These are phyloP conservation scores for Mesorhabditis sp. DNA, from an alignment of 2,888 invertebrate genomes.

Conservation along the genomic window DNA sequence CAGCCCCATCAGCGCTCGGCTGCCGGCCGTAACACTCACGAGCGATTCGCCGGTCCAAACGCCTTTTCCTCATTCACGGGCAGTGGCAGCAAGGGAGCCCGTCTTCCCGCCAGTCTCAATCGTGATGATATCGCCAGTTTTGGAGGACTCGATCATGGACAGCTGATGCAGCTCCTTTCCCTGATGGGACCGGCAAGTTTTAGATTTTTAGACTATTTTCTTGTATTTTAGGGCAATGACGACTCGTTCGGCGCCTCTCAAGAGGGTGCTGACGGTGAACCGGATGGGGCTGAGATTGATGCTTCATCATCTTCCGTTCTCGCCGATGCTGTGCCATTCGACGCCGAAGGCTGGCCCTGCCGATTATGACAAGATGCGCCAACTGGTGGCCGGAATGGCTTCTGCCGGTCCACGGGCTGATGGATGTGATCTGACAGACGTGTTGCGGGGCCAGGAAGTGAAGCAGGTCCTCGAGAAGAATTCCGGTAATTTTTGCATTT, in stretches of 20 bases:
- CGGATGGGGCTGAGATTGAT: too few relatives aligned
- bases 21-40: conserved; percentile 19
- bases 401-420: neutral
- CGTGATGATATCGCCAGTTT: conserved; percentile 45
- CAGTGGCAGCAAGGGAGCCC: conserved; percentile 16
- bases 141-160: conserved; percentile 74
- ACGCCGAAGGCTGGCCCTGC: conserved; percentile 12
- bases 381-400: too few relatives aligned
- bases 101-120: conserved; percentile 12
- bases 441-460: neutral
- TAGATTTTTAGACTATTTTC: neutral
- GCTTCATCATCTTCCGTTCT: too few relatives aligned
- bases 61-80: neutral
- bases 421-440: neutral
- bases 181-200: conserved; percentile 29
- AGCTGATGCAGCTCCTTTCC: conserved; percentile 85
- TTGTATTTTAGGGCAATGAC: too few relatives aligned
- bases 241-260: too few relatives aligned
- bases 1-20: conserved; percentile 32
- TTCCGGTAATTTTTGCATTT: neutral
- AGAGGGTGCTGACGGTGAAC: too few relatives aligned
- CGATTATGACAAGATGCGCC: too few relatives aligned
- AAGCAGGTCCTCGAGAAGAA: neutral
- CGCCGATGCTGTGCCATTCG: conserved; percentile 10
- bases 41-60: too few relatives aligned